Evolutionary conservation across 1,140 invertebrate species (phyloP).

Genomic region (Drosophila kepulauana): DNA sequence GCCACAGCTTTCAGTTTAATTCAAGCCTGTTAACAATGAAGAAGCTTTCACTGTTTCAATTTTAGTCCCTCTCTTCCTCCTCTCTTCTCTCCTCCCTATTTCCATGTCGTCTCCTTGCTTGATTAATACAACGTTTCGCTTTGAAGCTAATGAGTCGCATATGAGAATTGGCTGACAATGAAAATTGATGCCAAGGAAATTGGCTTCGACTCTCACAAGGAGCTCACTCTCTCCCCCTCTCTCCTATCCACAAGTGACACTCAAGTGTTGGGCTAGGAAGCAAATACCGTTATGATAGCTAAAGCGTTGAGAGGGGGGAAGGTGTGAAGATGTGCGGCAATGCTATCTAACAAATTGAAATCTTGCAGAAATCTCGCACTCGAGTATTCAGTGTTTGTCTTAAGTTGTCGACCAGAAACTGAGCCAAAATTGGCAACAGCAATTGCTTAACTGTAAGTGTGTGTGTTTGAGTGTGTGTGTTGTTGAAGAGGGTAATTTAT

Average conservation of each 20-base stretch:
- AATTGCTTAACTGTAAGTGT: not conserved
- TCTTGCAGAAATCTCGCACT: constrained; percentile 69
- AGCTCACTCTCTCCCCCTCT: not conserved
- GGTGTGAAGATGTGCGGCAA: constrained; percentile 5
- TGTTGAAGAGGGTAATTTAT: constrained; percentile 50
- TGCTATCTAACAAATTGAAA: constrained; percentile 81
- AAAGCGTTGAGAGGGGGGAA: not conserved
- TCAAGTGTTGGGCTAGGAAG: not conserved
- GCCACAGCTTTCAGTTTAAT: not conserved
- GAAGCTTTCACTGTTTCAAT: constrained; percentile 3
- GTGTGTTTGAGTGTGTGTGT: not conserved
- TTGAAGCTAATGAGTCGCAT: constrained; percentile 6
- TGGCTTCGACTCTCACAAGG: constrained; percentile 20
- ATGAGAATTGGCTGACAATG: constrained; percentile 18
- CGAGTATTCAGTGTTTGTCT: constrained; percentile 49
- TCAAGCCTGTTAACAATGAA: too few species aligned
- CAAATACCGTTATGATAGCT: constrained; percentile 2
- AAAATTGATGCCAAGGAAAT: constrained; percentile 35
- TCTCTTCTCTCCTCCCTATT: not conserved
- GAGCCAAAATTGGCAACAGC: constrained; percentile 23
- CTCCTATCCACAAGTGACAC: constrained; percentile 12
- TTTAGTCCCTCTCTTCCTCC: not conserved
- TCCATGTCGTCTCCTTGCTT: not conserved
- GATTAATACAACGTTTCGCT: constrained; percentile 36
- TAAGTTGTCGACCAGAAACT: constrained; percentile 44